These are phyloP conservation scores for Dioctria linearis DNA, from an alignment of 2,888 invertebrate species.

Conservation along the genomic window DNA sequence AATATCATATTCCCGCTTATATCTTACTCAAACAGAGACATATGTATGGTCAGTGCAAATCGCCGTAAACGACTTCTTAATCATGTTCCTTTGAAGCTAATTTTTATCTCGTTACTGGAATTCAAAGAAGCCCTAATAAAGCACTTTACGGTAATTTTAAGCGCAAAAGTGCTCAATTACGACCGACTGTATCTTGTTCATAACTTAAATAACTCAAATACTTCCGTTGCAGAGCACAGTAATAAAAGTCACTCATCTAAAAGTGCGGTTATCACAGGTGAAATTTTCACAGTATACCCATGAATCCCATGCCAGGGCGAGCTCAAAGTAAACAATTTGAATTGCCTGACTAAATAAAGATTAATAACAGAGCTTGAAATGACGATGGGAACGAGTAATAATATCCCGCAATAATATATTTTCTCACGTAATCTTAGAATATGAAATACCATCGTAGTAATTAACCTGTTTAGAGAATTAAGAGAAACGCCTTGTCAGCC, in stretches of 20 bases:
- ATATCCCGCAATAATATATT: constrained; percentile 53
- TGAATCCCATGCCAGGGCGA: no score
- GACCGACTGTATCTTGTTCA: constrained; percentile 41
- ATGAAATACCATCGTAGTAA: constrained; percentile 52
- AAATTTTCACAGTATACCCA: constrained; percentile 41
- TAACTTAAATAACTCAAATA: constrained; percentile 41
- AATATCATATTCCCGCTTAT: no score
- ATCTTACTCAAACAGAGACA: no score
- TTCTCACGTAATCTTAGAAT: constrained; percentile 57
- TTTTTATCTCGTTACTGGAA: constrained; percentile 30
- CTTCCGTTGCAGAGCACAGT: constrained; percentile 30
- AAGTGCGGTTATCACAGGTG: constrained; percentile 33
- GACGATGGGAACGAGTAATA: constrained; percentile 50
- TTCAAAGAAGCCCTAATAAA: constrained; percentile 46
- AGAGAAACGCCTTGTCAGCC: constrained; percentile 51
- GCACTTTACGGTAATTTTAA: constrained; percentile 47
- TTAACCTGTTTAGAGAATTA: constrained; percentile 59
- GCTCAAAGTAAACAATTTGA: constrained; percentile 48
- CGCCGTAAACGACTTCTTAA: not conserved
- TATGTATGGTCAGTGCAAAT: no score
- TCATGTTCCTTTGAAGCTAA: constrained; percentile 11
- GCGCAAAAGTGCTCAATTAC: constrained; percentile 48
- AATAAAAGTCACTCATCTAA: constrained; percentile 31
- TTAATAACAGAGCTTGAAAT: constrained; percentile 54
- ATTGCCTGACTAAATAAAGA: constrained; percentile 56